Conservation (phyloP, 2,113 vertebrate genomes). For the Gallinago undulata region DNA sequence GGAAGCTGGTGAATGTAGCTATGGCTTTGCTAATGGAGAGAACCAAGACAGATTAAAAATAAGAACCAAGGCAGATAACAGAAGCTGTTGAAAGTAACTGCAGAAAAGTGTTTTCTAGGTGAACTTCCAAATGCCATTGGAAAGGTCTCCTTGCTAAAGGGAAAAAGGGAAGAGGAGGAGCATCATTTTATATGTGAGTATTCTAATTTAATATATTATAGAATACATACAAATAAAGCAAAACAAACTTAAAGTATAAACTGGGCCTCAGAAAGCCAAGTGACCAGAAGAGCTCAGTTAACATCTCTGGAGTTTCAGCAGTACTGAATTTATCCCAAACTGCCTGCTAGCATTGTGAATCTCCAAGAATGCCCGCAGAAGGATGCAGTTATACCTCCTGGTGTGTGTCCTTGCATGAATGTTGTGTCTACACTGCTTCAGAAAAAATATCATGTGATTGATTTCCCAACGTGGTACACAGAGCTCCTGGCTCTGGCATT, state of each 20-base stretch:
- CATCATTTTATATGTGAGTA: neutral
- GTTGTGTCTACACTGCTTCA: neutral
- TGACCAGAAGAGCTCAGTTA: neutral
- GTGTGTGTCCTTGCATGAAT: neutral
- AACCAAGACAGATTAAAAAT: neutral
- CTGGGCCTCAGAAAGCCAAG: neutral
- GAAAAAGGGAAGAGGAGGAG: neutral
- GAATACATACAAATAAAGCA: neutral
- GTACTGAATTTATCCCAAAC: neutral
- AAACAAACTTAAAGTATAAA: neutral
- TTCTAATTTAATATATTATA: neutral
- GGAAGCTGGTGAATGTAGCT: neutral
- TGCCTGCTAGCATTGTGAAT: neutral
- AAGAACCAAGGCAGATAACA: neutral
- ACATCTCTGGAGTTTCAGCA: neutral
- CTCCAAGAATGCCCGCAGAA: neutral
- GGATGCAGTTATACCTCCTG: neutral
- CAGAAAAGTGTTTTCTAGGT: neutral
- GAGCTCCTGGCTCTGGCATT: neutral
- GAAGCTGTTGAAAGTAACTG: neutral
- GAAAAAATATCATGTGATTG: accelerated
- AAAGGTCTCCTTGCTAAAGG: neutral
- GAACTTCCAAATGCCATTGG: neutral
- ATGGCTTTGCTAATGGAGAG: neutral
- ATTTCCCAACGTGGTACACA: neutral